Evolutionary conservation across 2,797 vertebrate genomes (phyloP).

Genomic region (Danio kyathit): DNA sequence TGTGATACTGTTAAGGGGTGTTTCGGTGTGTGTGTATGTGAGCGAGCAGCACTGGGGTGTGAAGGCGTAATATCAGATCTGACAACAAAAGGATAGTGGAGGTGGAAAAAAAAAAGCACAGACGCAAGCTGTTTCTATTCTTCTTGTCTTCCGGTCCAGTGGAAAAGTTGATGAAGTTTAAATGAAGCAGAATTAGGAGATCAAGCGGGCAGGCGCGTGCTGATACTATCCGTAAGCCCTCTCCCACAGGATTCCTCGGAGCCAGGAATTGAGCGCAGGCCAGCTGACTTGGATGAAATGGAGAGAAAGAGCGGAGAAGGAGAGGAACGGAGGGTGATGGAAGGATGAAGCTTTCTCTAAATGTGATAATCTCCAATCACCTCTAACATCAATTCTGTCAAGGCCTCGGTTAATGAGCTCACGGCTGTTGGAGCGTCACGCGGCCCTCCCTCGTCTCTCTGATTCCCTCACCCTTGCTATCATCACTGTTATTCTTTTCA

Average conservation of each 20-base stretch:
- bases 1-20: conserved; percentile 43
- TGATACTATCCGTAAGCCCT: conserved; percentile 75
- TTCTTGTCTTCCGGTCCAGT: conserved; percentile 98
- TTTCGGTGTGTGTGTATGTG: conserved; percentile 47
- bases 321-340: conserved; percentile 74
- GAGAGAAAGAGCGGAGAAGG: conserved; percentile 71
- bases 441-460: conserved; percentile 55
- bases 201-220: conserved; percentile 84
- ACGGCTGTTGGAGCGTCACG: conserved; percentile 88
- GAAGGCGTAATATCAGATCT: conserved; percentile 79
- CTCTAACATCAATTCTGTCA: conserved; percentile 91
- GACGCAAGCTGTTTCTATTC: conserved; percentile 88
- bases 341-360: conserved; percentile 87
- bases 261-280: conserved; percentile 71
- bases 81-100: conserved; percentile 78
- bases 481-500: conserved; percentile 87
- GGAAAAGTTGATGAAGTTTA: conserved; percentile 99
- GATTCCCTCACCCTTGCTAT: conserved; percentile 63
- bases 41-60: conserved; percentile 55
- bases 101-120: conserved; percentile 68
- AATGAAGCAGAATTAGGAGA: conserved; percentile 99
- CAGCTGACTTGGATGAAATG: conserved; percentile 85
- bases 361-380: conserved; percentile 99
- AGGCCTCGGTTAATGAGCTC: conserved; percentile 95
- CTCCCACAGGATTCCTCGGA: conserved; percentile 49